A percentile compares a stretch with the other conserved stretches of the same genome.
Conservation (phyloP, 2,888 invertebrate genomes). For the Hyposoter didymator region DNA sequence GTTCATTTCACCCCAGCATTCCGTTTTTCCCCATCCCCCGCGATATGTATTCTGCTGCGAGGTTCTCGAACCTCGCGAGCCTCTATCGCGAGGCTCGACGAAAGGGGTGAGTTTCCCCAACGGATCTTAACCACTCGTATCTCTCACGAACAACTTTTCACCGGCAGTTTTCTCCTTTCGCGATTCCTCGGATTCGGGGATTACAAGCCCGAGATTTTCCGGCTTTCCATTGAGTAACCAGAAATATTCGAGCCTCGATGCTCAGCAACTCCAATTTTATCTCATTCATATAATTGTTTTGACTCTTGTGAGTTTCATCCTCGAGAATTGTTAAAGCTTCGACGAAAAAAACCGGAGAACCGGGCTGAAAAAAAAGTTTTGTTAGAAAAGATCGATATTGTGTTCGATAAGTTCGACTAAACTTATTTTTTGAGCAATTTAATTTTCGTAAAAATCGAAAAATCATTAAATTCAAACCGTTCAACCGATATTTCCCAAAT, state of each 20-base stretch:
- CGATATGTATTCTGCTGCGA: not conserved
- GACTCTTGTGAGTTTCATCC: too few relatives aligned
- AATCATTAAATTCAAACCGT: too few relatives aligned
- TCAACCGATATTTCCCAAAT: too few relatives aligned
- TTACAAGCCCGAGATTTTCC: conserved; percentile 15
- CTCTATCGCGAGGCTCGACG: conserved; percentile 14
- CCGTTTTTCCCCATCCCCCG: not conserved
- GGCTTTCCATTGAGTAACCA: conserved; percentile 21
- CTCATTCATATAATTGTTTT: not conserved
- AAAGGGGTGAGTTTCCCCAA: not conserved
- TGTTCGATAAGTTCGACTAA: too few relatives aligned
- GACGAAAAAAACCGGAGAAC: too few relatives aligned
- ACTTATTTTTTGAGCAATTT: too few relatives aligned
- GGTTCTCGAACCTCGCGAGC: conserved; percentile 38
- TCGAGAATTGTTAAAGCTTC: too few relatives aligned
- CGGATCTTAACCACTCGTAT: conserved; percentile 43
- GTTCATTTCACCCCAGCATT: not conserved
- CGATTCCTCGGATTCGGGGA: not conserved
- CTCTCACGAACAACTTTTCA: conserved; percentile 29
- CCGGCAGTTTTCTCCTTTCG: not conserved
- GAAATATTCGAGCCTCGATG: not conserved
- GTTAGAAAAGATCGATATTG: too few relatives aligned
- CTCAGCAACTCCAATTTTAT: conserved; percentile 3
- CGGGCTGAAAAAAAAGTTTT: too few relatives aligned
- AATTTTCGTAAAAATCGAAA: too few relatives aligned